These are phyloP conservation scores for Furcifer pardalis DNA, from an alignment of 2,797 vertebrate species.

Conservation along the genomic window DNA sequence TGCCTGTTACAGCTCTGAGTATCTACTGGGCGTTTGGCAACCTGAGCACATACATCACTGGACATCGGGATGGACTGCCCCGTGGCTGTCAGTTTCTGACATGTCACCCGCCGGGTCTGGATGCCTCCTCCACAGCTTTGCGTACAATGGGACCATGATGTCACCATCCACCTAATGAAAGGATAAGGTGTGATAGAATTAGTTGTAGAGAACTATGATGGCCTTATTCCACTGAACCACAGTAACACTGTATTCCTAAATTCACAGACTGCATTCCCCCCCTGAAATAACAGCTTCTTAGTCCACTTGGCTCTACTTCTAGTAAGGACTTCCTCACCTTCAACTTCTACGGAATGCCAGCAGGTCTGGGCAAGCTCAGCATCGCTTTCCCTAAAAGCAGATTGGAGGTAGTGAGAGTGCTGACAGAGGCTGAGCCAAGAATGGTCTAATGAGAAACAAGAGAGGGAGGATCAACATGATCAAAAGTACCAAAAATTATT, in stretches of 20 bases:
- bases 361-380: neutral
- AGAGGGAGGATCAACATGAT: neutral
- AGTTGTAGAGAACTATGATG: too few relatives aligned
- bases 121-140: conserved; percentile 87
- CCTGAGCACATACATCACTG: conserved; percentile 76
- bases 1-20: conserved; percentile 85
- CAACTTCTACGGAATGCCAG: neutral
- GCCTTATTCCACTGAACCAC: neutral
- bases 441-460: neutral
- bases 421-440: neutral
- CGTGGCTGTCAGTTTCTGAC: conserved; percentile 79
- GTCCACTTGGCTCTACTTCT: fast-evolving
- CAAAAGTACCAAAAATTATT: neutral
- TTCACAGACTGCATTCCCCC: neutral
- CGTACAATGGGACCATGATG: conserved; percentile 88
- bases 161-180: conserved; percentile 85
- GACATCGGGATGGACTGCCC: conserved; percentile 75
- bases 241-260: neutral
- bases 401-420: neutral
- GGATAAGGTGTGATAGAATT: conserved; percentile 2
- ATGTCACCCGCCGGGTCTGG: conserved; percentile 86
- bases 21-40: conserved; percentile 83
- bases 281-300: neutral
- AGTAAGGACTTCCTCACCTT: neutral
- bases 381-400: neutral